Evolutionary conservation across 2,797 vertebrate genomes (phyloP).

Genomic region (Lagorchestes hirsutus): DNA sequence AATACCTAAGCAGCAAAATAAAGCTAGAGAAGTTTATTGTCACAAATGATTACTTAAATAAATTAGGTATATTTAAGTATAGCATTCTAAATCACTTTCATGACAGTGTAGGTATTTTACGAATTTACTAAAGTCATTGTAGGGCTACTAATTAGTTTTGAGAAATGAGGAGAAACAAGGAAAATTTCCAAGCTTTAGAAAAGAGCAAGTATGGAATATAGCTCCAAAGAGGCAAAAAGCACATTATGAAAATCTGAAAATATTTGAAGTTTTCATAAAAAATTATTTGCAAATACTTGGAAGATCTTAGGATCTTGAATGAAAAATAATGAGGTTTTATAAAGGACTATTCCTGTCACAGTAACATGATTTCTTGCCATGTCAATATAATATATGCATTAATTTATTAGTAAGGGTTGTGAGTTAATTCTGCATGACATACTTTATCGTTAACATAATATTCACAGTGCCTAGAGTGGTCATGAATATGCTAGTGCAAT

Average conservation of each 20-base stretch:
- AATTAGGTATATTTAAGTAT: neutral
- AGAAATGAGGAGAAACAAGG: neutral
- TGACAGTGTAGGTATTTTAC: neutral
- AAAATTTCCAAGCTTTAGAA: neutral
- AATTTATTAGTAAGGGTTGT: neutral
- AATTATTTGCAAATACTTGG: neutral
- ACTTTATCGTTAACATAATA: no score
- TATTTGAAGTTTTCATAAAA: neutral
- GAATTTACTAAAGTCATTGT: neutral
- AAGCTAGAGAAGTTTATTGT: neutral
- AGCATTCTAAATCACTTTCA: neutral
- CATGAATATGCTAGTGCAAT: no score
- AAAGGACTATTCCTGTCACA: neutral
- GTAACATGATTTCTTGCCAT: neutral
- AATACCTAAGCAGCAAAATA: neutral
- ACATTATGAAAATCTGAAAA: neutral
- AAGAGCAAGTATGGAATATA: neutral
- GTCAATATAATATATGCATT: neutral
- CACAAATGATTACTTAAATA: neutral
- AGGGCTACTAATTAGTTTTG: neutral
- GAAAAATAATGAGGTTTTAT: neutral
- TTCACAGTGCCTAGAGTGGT: no score
- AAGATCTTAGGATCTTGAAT: neutral
- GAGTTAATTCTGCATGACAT: neutral
- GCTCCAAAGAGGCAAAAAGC: neutral